Conservation (phyloP, 2,888 invertebrate genomes). For the Beris chalybata region DNA sequence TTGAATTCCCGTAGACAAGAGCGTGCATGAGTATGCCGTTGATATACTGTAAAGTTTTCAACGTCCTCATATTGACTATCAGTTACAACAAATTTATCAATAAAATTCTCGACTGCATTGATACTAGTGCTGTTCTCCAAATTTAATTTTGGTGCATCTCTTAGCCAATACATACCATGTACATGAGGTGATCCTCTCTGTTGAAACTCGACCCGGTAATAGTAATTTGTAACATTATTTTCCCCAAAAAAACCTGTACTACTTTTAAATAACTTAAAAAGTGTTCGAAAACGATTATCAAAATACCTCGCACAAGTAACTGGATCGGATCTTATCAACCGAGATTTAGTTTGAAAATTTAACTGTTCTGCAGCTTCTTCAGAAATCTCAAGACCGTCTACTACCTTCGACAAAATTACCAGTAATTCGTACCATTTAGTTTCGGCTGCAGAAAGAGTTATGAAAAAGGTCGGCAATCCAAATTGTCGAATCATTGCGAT, state of each 20-base stretch:
- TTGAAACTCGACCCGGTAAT: too few relatives aligned
- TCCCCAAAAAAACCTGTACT: conserved; percentile 36
- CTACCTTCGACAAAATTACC: conserved; percentile 29
- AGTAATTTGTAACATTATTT: not conserved
- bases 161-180: conserved; percentile 34
- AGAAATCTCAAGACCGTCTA: conserved; percentile 29
- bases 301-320: conserved; percentile 41
- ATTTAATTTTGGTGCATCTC: conserved; percentile 27
- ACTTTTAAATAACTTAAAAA: conserved; percentile 19
- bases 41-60: too few relatives aligned
- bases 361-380: conserved; percentile 34
- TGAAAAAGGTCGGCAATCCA: conserved; percentile 22
- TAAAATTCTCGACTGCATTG: not conserved
- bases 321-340: conserved; percentile 42
- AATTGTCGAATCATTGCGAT: conserved; percentile 28
- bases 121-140: not conserved
- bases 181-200: conserved; percentile 38
- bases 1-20: too few relatives aligned
- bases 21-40: too few relatives aligned
- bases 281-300: conserved; percentile 12
- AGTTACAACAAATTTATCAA: too few relatives aligned
- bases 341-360: conserved; percentile 37
- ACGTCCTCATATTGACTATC: too few relatives aligned
- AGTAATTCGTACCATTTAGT: conserved; percentile 39
- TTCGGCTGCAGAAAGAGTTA: conserved; percentile 35